Conservation (phyloP, 53 echinoderm and acorn worm species). For the Antedon mediterranea region DNA sequence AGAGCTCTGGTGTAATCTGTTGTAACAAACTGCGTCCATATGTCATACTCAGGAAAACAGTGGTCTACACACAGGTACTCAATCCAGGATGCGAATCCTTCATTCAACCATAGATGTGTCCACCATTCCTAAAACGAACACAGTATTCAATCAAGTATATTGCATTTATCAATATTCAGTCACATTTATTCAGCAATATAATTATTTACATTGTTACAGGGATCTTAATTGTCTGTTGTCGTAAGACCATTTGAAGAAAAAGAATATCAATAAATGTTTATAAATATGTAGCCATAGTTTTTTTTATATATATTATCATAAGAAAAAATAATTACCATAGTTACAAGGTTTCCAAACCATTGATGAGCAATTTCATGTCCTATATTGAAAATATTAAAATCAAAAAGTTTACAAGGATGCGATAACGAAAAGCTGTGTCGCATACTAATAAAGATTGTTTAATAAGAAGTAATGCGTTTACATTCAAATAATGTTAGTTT, state of each 20-base stretch:
- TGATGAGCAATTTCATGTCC: conserved; percentile 97
- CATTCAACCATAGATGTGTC: conserved; percentile 97
- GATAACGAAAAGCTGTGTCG: too few relatives aligned
- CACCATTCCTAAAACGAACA: conserved; percentile 99
- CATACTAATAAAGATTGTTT: too few relatives aligned
- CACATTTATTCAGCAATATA: too few relatives aligned
- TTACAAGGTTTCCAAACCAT: conserved; percentile 97
- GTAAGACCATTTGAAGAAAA: too few relatives aligned
- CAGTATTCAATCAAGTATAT: too few relatives aligned
- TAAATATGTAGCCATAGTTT: too few relatives aligned
- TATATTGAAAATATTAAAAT: conserved; percentile 2
- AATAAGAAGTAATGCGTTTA: neutral
- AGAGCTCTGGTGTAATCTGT: conserved; percentile 90
- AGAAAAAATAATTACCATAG: conserved; percentile 62
- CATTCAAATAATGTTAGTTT: neutral
- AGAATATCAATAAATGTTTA: too few relatives aligned
- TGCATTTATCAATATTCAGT: too few relatives aligned
- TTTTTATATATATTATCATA: too few relatives aligned
- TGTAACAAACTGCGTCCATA: conserved; percentile 99
- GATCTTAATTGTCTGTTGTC: too few relatives aligned
- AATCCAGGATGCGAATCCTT: conserved; percentile 99
- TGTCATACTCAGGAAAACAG: conserved; percentile 97
- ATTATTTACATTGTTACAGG: too few relatives aligned
- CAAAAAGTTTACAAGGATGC: too few relatives aligned
- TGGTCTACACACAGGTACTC: conserved; percentile 97